Conservation (phyloP, 2,888 invertebrate genomes). For the Bombylius major region DNA sequence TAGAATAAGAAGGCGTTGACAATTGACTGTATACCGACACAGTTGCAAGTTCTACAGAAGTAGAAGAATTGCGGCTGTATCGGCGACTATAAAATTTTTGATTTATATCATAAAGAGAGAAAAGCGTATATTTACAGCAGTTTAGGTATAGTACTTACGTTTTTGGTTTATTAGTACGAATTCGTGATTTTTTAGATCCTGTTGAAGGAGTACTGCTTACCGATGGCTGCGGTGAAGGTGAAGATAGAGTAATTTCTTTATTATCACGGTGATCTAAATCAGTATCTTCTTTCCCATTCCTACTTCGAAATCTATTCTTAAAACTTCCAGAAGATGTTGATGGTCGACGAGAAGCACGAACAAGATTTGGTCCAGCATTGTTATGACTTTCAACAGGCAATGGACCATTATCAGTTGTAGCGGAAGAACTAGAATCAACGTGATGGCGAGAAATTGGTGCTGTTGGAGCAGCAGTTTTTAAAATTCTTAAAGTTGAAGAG, state of each 20-base stretch:
- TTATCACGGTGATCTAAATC: conserved; percentile 11
- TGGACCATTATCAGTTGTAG: conserved; percentile 43
- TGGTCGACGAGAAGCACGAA: conserved; percentile 42
- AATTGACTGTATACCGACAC: conserved; percentile 53
- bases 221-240: not conserved
- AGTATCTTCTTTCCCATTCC: conserved; percentile 36
- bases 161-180: conserved; percentile 13
- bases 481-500: conserved; percentile 51
- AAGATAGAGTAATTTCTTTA: not conserved
- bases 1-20: conserved; percentile 32
- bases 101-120: conserved; percentile 3
- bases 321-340: conserved; percentile 38
- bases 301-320: conserved; percentile 44
- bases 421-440: conserved; percentile 51
- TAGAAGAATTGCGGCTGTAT: conserved; percentile 18
- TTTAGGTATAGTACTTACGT: conserved; percentile 12
- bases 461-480: conserved; percentile 61
- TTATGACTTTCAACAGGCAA: conserved; percentile 43
- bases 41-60: conserved; percentile 48
- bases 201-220: conserved; percentile 5
- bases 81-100: conserved; percentile 13
- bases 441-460: conserved; percentile 8
- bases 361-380: conserved; percentile 36
- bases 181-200: conserved; percentile 9
- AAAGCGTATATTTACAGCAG: conserved; percentile 2